phyloP scores from a whole-genome alignment of 2,113 vertebrate genomes.

The Ellobius talpinus region DNA sequence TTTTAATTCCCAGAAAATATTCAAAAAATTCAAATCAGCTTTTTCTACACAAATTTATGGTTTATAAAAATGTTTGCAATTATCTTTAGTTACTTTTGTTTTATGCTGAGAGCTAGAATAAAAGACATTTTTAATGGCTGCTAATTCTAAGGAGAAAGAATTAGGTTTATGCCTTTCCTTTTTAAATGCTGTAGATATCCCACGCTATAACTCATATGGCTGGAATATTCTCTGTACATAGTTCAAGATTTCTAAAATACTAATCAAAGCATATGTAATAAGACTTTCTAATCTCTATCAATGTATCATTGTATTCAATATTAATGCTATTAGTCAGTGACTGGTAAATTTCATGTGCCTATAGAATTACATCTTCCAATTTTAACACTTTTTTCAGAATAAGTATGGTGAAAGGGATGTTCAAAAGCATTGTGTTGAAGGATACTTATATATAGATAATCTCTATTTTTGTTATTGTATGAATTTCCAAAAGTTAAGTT shows the following conservation, averaged over 20 bases:
- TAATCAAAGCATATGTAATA: neutral
- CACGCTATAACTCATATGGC: neutral
- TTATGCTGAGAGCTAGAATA: neutral
- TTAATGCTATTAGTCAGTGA: neutral
- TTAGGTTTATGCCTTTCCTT: neutral
- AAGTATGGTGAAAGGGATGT: neutral
- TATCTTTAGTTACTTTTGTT: neutral
- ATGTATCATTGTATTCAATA: neutral
- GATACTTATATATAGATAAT: neutral
- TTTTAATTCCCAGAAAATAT: neutral
- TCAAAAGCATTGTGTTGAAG: neutral
- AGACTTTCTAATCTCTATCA: neutral
- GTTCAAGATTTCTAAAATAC: neutral
- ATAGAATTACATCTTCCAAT: neutral
- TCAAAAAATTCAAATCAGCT: neutral
- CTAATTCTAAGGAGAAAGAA: neutral
- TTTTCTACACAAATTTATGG: neutral
- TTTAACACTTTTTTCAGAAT: neutral
- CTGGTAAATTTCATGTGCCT: neutral
- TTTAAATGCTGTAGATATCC: neutral
- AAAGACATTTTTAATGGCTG: neutral
- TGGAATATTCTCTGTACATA: neutral
- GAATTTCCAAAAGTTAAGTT: neutral
- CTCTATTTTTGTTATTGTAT: neutral
- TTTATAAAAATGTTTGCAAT: neutral